Evolutionary conservation across 2,113 vertebrate species (phyloP), one percentile per base, ranked within the genome.

Genomic region (Cnemophilus loriae): DNA sequence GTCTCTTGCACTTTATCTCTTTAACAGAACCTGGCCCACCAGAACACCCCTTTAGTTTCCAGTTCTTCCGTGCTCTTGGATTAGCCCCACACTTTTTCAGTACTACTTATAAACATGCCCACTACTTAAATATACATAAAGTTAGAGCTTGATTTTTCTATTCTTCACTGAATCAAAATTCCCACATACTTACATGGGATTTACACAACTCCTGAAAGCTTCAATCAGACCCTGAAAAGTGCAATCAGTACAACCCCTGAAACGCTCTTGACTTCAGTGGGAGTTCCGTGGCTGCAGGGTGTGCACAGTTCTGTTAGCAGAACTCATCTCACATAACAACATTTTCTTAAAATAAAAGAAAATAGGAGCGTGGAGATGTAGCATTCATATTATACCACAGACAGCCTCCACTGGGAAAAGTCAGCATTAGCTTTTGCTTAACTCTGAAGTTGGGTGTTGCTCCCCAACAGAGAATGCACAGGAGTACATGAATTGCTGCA

Each of bases 191-290:
- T 46, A 41, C 56, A 65, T 4, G 5, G 37, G 39, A 94, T 87
- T 92, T 84, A 92, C 4, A 56, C 35, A 92, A 37, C 83, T 86
- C 37, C 42, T 70, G 52, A 88, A 92, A 80, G 42, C 76, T 80
- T 93, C 63, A 93, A 78, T 93, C 85, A 93, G 59, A 61, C 56
- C 15, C 63, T 94, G 64, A 90, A 91, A 92, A 84, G 50, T 81
- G 83, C 79, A 96, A 88, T 86, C 90, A 91, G 44, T 59, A 70
- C 33, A 80, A 71, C 8, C 35, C 33, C 47, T 7, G 22, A 88
- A 90, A 90, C 60, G 80, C n/a, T 61, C 49, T 18, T 0, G 0
- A 65, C 71, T 94, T 69, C 46, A 87, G 52, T 46, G 30, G 87
- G 81, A 82, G 61, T 69, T 90, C 32, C 4, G 1, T 10, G 24